Conservation (phyloP, 2,888 invertebrate genomes). For the Hemistola chrysoprasaria region DNA sequence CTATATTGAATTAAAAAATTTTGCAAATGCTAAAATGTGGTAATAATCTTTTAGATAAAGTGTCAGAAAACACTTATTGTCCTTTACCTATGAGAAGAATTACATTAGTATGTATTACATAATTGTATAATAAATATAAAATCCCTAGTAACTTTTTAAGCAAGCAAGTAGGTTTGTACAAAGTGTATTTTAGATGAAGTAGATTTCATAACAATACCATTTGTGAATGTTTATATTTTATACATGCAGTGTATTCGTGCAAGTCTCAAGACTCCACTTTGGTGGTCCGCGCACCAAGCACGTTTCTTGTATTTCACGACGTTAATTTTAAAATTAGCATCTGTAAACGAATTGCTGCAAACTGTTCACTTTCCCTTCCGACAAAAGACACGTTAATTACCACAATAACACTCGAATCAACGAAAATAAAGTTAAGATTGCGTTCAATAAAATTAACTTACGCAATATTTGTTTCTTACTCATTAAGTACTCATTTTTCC, state of each 20-base stretch:
- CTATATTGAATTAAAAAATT: too few species aligned
- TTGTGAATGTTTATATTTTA: constrained; percentile 24
- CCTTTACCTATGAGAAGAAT: too few species aligned
- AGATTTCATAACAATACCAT: constrained; percentile 27
- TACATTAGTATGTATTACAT: too few species aligned
- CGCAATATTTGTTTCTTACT: constrained; percentile 31
- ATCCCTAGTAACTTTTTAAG: constrained; percentile 13
- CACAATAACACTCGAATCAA: constrained; percentile 31
- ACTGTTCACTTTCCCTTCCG: constrained; percentile 54
- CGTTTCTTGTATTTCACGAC: constrained; percentile 76
- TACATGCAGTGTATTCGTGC: constrained; percentile 34
- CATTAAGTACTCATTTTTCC: constrained; percentile 50
- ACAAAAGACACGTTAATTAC: constrained; percentile 49
- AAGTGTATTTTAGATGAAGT: constrained; percentile 20
- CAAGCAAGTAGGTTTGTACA: constrained; percentile 8
- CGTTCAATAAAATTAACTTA: constrained; percentile 24
- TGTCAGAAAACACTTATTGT: too few species aligned
- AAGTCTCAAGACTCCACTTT: constrained; percentile 43
- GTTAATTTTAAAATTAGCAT: constrained; percentile 80
- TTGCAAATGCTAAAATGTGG: too few species aligned
- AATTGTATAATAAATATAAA: background rate
- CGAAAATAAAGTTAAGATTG: constrained; percentile 27
- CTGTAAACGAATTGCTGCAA: constrained; percentile 67
- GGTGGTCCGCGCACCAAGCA: constrained; percentile 70
- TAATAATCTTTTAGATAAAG: too few species aligned